A percentile compares a stretch with the other conserved stretches of the same genome.
phyloP scores from a whole-genome alignment of 2,113 vertebrate species.

The Dascyllus trimaculatus region DNA sequence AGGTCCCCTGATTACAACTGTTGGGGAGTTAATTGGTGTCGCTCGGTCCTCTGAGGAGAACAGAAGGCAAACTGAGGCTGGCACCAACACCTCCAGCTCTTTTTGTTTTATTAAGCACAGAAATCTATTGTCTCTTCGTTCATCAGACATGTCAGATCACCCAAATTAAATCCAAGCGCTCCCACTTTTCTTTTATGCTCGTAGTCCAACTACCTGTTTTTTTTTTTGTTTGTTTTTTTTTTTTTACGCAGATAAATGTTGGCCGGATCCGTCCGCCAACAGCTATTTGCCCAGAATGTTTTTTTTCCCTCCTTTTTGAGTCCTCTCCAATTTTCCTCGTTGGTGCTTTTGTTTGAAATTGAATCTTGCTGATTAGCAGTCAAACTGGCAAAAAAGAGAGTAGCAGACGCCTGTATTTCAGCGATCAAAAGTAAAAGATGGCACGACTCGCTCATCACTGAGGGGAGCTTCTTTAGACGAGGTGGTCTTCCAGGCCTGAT shows the following conservation, averaged over 20 bases:
- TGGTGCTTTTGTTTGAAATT: constrained; percentile 30
- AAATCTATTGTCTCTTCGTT: constrained; percentile 31
- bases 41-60: constrained; percentile 51
- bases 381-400: constrained; percentile 42
- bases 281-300: constrained; percentile 10
- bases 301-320: constrained; percentile 1
- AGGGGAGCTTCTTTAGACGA: constrained; percentile 6
- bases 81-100: constrained; percentile 43
- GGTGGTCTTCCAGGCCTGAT: constrained; percentile 11
- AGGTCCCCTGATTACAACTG: constrained; percentile 57
- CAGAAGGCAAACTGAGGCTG: constrained; percentile 47
- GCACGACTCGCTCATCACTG: constrained; percentile 6
- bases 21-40: constrained; percentile 71
- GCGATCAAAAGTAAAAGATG: constrained; percentile 43
- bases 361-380: constrained; percentile 26
- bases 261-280: constrained; percentile 19
- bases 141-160: constrained; percentile 56
- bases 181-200: background rate
- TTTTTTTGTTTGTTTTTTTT: background rate
- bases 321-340: constrained; percentile 17
- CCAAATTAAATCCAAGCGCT: constrained; percentile 26
- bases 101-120: constrained; percentile 27
- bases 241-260: constrained; percentile 10
- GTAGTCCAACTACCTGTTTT: constrained; percentile 30
- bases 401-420: background rate